Evolutionary conservation across 2,888 invertebrate species (phyloP).

Genomic region (Luperina testacea): DNA sequence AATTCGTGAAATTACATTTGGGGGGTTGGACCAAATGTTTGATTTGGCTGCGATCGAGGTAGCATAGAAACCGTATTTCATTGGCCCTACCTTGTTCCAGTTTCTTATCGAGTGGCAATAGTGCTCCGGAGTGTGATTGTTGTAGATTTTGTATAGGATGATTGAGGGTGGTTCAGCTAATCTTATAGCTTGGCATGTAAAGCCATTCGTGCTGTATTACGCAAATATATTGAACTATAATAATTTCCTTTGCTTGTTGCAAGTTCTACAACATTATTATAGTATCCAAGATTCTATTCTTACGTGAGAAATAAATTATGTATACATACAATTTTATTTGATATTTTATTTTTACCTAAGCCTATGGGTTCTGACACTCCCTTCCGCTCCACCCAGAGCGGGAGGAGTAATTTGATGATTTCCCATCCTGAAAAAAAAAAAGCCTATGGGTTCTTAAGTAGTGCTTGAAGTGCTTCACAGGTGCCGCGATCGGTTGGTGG

Average conservation of each 20-base stretch:
- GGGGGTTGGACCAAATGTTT: constrained; percentile 15
- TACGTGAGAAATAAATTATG: constrained; percentile 56
- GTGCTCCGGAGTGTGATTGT: constrained; percentile 14
- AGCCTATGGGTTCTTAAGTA: not conserved
- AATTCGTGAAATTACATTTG: not conserved
- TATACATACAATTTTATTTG: constrained; percentile 18
- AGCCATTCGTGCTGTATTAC: constrained; percentile 28
- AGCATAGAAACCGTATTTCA: not conserved
- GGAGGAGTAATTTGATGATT: no score
- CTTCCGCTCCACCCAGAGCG: no score
- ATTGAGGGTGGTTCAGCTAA: constrained; percentile 3
- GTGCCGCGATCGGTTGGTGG: not conserved
- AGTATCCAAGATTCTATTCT: constrained; percentile 48
- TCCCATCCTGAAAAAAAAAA: no score
- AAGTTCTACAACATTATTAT: constrained; percentile 44
- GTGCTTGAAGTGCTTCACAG: not conserved
- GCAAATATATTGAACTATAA: constrained; percentile 50
- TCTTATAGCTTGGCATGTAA: constrained; percentile 39
- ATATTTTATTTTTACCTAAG: not conserved
- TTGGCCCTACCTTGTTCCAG: constrained; percentile 8
- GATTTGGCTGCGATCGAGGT: not conserved
- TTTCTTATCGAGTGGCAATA: not conserved
- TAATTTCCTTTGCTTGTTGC: constrained; percentile 52
- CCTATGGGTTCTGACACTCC: not conserved
- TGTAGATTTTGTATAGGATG: constrained; percentile 42